phyloP scores from a whole-genome alignment of 1,140 invertebrate species.

The Brachionus manjavacas region DNA sequence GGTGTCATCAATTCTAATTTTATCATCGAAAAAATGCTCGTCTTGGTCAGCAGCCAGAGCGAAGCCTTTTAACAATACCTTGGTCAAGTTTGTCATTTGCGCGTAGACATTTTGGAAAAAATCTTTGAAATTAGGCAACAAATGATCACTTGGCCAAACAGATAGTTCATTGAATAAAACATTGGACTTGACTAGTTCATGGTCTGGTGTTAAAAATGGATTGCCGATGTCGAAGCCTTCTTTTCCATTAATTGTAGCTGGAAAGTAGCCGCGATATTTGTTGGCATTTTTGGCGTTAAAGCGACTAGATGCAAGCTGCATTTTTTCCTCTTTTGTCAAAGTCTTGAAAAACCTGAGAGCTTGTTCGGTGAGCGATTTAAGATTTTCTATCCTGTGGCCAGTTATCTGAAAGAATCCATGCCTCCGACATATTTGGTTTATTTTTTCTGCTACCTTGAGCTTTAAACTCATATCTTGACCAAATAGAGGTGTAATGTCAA shows the following conservation, averaged over 20 bases:
- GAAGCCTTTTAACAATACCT: background rate
- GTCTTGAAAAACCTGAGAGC: background rate
- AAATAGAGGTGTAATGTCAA: background rate
- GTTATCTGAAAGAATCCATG: slow-evolving; percentile 11
- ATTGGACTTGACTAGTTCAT: background rate
- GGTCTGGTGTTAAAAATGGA: background rate
- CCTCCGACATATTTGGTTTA: background rate
- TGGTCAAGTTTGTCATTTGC: background rate
- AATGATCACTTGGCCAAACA: background rate
- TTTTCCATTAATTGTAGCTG: slow-evolving; percentile 16
- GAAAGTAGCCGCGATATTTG: slow-evolving; percentile 9
- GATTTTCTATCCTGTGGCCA: background rate
- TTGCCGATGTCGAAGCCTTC: background rate
- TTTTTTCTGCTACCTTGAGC: background rate
- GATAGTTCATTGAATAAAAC: background rate
- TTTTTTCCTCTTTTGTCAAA: background rate
- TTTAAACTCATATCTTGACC: background rate
- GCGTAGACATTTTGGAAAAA: background rate
- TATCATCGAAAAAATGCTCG: background rate
- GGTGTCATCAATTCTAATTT: background rate
- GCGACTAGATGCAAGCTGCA: background rate
- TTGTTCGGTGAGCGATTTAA: background rate
- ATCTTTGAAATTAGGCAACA: background rate
- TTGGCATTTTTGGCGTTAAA: background rate
- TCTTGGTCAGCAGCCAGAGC: background rate